Evolutionary conservation across 2,113 vertebrate genomes (phyloP).

Genomic region (Antechinus stuartii): DNA sequence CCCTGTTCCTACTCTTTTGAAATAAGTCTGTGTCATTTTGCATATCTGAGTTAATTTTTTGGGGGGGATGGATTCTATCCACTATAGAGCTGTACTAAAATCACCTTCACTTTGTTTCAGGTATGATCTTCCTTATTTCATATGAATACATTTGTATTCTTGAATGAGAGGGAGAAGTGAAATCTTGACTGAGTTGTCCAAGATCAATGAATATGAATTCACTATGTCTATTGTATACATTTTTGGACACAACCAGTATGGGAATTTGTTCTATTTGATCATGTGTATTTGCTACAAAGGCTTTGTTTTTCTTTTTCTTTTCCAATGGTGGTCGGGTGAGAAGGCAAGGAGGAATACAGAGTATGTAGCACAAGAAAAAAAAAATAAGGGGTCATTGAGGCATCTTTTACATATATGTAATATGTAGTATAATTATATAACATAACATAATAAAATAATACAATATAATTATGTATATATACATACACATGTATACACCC

Average conservation of each 20-base stretch:
- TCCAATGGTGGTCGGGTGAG: not conserved
- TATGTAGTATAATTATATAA: too few species aligned
- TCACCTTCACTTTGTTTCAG: not conserved
- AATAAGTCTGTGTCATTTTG: not conserved
- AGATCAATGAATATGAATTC: slow-evolving; percentile 39
- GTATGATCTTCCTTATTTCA: slow-evolving; percentile 13
- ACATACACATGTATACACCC: too few species aligned
- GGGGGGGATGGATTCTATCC: too few species aligned
- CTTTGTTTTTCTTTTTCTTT: not conserved
- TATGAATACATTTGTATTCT: slow-evolving; percentile 34
- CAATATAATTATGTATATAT: not conserved
- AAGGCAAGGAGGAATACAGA: not conserved
- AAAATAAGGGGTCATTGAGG: not conserved
- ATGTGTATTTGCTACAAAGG: not conserved
- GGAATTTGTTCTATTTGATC: not conserved
- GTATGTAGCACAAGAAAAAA: not conserved
- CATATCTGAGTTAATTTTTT: too few species aligned
- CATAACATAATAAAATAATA: too few species aligned
- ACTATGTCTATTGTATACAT: not conserved
- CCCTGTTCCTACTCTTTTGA: not conserved
- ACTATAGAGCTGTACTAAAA: not conserved
- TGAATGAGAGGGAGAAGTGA: not conserved
- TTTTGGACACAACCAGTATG: not conserved
- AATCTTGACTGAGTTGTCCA: slow-evolving; percentile 11
- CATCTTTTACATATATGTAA: not conserved